Evolutionary conservation across 2,113 vertebrate species (phyloP).

Genomic region (Fukomys damarensis): DNA sequence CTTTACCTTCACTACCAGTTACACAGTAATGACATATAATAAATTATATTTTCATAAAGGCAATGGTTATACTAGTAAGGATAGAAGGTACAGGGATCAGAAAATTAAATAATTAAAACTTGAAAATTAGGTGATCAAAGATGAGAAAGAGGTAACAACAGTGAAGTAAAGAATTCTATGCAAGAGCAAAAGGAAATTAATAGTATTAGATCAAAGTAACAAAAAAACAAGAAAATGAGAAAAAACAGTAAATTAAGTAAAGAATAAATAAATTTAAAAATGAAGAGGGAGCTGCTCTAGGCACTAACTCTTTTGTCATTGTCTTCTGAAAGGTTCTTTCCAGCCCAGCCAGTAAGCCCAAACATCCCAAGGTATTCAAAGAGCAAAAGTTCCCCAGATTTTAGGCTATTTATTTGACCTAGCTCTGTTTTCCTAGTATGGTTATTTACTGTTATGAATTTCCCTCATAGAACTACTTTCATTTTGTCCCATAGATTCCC

Average conservation of each 20-base stretch:
- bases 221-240: neutral
- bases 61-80: neutral
- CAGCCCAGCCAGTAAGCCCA: no score
- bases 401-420: no score
- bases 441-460: no score
- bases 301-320: no score
- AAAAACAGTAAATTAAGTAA: neutral
- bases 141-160: neutral
- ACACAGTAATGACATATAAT: neutral
- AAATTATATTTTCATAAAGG: neutral
- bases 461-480: no score
- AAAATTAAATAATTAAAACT: neutral
- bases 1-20: neutral
- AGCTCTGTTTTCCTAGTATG: no score
- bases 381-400: no score
- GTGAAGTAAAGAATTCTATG: neutral
- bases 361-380: no score
- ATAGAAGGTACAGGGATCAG: neutral
- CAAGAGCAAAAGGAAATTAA: neutral
- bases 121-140: neutral
- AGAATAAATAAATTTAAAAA: neutral
- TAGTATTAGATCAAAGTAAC: neutral
- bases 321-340: no score
- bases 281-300: neutral
- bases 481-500: no score